These are phyloP conservation scores for Crepidodera aurea DNA, from an alignment of 2,888 invertebrate species.

Conservation along the genomic window DNA sequence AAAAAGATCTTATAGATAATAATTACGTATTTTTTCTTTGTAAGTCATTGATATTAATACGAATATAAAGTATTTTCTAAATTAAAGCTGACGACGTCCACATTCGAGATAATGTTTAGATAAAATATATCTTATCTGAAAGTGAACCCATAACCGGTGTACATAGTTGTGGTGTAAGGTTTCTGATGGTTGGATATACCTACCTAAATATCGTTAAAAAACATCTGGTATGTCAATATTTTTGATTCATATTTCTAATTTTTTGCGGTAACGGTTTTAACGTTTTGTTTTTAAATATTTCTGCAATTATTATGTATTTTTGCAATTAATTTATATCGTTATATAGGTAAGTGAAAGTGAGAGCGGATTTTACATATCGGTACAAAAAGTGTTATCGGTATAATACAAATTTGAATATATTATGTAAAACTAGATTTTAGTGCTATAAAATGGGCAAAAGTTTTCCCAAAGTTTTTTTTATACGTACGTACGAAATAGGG, in stretches of 20 bases:
- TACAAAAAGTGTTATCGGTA: too few relatives aligned
- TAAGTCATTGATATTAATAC: background rate
- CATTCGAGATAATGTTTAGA: constrained; percentile 10
- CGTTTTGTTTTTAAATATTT: background rate
- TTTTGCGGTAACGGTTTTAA: background rate
- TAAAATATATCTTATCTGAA: constrained; percentile 14
- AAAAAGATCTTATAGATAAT: too few relatives aligned
- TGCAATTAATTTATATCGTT: too few relatives aligned
- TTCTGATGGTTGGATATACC: background rate
- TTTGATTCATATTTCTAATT: background rate
- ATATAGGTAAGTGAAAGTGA: too few relatives aligned
- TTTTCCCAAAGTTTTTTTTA: too few relatives aligned
- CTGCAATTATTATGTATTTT: too few relatives aligned
- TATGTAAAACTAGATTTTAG: too few relatives aligned
- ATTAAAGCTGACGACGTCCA: constrained; percentile 6
- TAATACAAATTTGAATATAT: too few relatives aligned
- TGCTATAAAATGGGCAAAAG: too few relatives aligned
- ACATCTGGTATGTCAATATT: constrained; percentile 4
- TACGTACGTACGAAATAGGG: too few relatives aligned
- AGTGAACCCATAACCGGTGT: background rate
- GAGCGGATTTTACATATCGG: too few relatives aligned
- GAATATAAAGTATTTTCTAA: constrained; percentile 2
- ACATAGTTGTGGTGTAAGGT: constrained; percentile 6
- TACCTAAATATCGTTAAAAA: background rate
- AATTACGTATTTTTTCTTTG: too few relatives aligned